Evolutionary conservation across 2,113 vertebrate species (phyloP).

Genomic region (Gallinago paraguaiae): DNA sequence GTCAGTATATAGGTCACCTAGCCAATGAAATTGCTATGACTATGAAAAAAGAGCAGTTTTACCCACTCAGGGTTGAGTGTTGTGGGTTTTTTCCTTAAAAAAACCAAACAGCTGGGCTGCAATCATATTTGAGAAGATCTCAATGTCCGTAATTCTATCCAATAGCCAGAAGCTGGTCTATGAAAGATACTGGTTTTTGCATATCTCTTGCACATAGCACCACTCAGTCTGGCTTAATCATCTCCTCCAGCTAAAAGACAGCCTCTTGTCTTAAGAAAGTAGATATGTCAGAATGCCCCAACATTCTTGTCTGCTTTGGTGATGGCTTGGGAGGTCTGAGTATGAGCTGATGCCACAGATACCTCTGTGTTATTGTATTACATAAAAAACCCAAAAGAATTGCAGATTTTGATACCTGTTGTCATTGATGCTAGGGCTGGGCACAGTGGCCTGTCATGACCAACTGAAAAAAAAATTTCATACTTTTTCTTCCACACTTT

Average conservation of each 20-base stretch:
- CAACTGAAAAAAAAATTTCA: background rate
- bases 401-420: background rate
- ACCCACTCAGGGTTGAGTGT: background rate
- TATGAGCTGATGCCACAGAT: constrained; percentile 1
- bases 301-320: constrained; percentile 41
- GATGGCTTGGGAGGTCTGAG: constrained; percentile 20
- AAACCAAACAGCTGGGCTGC: background rate
- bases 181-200: background rate
- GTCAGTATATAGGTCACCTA: background rate
- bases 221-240: constrained; percentile 35
- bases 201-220: background rate
- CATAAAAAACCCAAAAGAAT: background rate
- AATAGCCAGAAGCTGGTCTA: constrained; percentile 36
- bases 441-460: background rate
- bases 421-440: background rate
- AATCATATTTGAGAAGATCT: constrained; percentile 23
- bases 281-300: constrained; percentile 4
- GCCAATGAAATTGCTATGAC: constrained; percentile 19
- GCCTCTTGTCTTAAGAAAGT: constrained; percentile 36
- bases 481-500: background rate
- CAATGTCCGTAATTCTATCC: constrained; percentile 37
- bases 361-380: constrained; percentile 7
- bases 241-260: constrained; percentile 52
- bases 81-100: background rate
- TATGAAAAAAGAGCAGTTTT: constrained; percentile 6